phyloP scores from a whole-genome alignment of 2,888 invertebrate species.

The Malthinus flaveolus region DNA sequence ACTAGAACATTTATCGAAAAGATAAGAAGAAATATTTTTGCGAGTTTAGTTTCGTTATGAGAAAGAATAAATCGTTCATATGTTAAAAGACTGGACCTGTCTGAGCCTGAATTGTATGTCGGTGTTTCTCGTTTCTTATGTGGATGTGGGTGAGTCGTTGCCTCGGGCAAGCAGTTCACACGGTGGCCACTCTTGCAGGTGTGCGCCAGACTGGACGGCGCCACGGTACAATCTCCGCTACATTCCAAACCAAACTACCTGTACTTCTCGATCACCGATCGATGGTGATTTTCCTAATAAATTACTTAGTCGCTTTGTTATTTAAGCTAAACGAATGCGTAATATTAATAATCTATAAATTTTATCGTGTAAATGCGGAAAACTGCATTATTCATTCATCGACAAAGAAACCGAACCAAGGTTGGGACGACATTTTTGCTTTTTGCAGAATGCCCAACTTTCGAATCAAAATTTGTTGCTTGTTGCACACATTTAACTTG shows the following conservation, averaged over 20 bases:
- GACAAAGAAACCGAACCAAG: too few species aligned
- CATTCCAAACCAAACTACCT: constrained; percentile 38
- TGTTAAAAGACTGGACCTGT: constrained; percentile 14
- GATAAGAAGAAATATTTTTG: too few species aligned
- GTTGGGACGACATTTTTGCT: too few species aligned
- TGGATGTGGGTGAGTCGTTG: constrained; percentile 32
- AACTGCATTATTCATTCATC: too few species aligned
- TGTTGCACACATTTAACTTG: too few species aligned
- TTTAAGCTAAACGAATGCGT: too few species aligned
- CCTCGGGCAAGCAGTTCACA: constrained; percentile 43
- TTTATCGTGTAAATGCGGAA: too few species aligned
- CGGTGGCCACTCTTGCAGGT: constrained; percentile 51
- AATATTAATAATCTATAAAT: too few species aligned
- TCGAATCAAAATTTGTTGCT: too few species aligned
- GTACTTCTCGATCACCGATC: constrained; percentile 31
- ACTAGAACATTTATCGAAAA: too few species aligned
- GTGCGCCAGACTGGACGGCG: constrained; percentile 54
- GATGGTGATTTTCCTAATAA: constrained; percentile 10
- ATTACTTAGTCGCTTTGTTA: background rate
- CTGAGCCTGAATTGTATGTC: constrained; percentile 25
- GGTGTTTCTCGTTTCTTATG: constrained; percentile 26
- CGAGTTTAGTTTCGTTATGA: background rate
- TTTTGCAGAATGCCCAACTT: too few species aligned
- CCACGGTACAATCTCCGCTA: constrained; percentile 42
- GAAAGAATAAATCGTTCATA: background rate